Evolutionary conservation across 2,888 invertebrate species (phyloP).

Genomic region (Phasia obesa): DNA sequence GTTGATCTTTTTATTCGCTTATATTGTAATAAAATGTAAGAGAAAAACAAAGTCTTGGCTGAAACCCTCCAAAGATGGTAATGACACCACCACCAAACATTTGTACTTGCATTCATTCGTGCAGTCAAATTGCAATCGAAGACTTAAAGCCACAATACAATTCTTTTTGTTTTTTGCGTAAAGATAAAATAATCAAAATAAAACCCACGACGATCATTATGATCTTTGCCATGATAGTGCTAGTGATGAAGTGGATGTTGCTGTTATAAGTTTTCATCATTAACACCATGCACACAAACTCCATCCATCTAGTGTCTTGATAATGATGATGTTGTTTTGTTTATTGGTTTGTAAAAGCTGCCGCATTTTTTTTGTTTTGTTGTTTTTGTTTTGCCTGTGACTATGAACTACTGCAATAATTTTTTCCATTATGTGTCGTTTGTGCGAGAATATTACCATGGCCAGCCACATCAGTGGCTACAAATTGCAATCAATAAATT

Average conservation of each 20-base stretch:
- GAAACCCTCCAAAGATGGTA: conserved; percentile 70
- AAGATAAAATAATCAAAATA: conserved; percentile 52
- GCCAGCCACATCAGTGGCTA: conserved; percentile 43
- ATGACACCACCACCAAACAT: conserved; percentile 65
- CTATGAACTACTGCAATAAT: background rate
- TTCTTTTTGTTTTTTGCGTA: too few relatives aligned
- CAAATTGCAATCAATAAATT: conserved; percentile 56
- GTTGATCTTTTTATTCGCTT: background rate
- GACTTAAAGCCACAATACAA: conserved; percentile 39
- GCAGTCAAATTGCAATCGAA: conserved; percentile 49
- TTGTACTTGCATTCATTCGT: conserved; percentile 14
- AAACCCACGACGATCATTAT: conserved; percentile 61
- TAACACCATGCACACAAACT: conserved; percentile 27
- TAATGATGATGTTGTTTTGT: conserved; percentile 47
- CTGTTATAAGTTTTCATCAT: conserved; percentile 50
- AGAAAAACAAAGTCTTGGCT: background rate
- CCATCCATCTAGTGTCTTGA: conserved; percentile 1
- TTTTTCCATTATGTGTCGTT: conserved; percentile 15
- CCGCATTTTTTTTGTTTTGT: conserved; percentile 32
- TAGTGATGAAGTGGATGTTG: conserved; percentile 21
- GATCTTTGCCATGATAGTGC: conserved; percentile 28
- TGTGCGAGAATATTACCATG: conserved; percentile 38
- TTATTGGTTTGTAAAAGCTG: conserved; percentile 47
- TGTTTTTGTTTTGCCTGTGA: background rate
- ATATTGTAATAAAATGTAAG: background rate